Evolutionary conservation across 2,888 invertebrate species (phyloP), one percentile per base, ranked within the genome.

Genomic region (Idaea dimidiata): DNA sequence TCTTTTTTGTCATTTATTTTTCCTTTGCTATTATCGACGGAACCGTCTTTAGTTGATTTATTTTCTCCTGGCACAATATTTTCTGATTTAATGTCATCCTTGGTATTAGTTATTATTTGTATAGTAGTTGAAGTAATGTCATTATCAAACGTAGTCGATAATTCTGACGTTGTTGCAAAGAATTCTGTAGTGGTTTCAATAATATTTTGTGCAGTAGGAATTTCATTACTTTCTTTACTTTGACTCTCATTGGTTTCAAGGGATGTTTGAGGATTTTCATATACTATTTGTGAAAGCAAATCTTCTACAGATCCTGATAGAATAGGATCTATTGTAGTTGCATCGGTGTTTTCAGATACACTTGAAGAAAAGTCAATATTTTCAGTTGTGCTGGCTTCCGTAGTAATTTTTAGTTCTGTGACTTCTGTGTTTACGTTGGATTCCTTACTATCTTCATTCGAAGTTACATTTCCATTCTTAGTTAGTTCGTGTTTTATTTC

Each of bases 231-330:
- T 16, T 65, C 62, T 33, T 72, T 68, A 18, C 69, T 66, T 17
- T 55, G 7, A 53, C 61, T 67, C 55, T 71, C 67, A 43, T 79
- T 73, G 14, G 80, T 69, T 54, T 75, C 71, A 33, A 80, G 24
- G 58, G 83, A 77, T 10, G 81, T 68, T 66, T 85, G 80, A 0
- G 86, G 85, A 17, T 74, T 77, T 72, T 84, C 77, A 72, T 91
- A 81, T 6, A 87, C 89, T 62, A 93, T 84, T 80, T 93, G 93
- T n/a, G 89, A 92, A n/a, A 93, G 54, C 70, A 93, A 79, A 75
- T 93, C 91, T 62, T 81, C 89, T 87, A 93, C 91, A 2, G 93
- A 93, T 68, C 88, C 91, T 1, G 90, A 86, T 66, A 93, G 75
- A 67, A 89, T 80, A 59, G 87, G 82, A 72, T 92, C 92, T 16